Evolutionary conservation across 1,140 invertebrate genomes (phyloP).

Genomic region (Aleiodes sp.): DNA sequence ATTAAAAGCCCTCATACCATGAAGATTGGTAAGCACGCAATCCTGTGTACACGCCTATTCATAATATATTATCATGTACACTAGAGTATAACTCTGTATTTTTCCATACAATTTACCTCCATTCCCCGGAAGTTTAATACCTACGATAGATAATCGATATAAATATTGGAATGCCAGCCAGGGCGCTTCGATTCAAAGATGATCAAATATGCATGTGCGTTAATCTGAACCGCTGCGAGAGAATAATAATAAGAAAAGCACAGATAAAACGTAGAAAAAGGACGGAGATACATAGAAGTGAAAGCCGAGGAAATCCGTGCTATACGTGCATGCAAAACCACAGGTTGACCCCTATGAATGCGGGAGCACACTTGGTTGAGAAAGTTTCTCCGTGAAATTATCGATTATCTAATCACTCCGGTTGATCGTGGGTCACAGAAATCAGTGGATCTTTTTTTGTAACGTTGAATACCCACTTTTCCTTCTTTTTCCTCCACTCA

Average conservation of each 20-base stretch:
- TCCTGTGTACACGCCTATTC: constrained; percentile 16
- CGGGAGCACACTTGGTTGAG: constrained; percentile 16
- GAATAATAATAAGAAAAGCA: neutral
- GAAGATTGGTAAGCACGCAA: neutral
- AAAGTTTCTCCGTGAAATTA: constrained; percentile 30
- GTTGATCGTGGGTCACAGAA: constrained; percentile 21
- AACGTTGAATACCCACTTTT: neutral
- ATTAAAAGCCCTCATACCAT: neutral
- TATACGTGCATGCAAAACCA: constrained; percentile 23
- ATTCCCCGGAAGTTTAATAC: constrained; percentile 48
- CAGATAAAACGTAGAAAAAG: neutral
- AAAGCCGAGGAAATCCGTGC: constrained; percentile 25
- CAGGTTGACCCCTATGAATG: constrained; percentile 21
- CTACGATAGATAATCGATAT: constrained; percentile 48
- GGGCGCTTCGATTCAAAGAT: constrained; percentile 32
- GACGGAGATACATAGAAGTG: neutral
- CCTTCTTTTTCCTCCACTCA: neutral
- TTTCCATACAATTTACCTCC: neutral
- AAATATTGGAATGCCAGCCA: constrained; percentile 42
- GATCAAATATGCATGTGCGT: constrained; percentile 32
- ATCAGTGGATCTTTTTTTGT: neutral
- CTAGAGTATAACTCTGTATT: neutral
- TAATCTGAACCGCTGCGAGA: no score
- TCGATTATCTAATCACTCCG: constrained; percentile 30
- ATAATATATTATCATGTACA: neutral